Percentiles rank a stretch among this genome's conserved stretches.
phyloP scores from a whole-genome alignment of 2,888 invertebrate species.

The Dasypolia templi region DNA sequence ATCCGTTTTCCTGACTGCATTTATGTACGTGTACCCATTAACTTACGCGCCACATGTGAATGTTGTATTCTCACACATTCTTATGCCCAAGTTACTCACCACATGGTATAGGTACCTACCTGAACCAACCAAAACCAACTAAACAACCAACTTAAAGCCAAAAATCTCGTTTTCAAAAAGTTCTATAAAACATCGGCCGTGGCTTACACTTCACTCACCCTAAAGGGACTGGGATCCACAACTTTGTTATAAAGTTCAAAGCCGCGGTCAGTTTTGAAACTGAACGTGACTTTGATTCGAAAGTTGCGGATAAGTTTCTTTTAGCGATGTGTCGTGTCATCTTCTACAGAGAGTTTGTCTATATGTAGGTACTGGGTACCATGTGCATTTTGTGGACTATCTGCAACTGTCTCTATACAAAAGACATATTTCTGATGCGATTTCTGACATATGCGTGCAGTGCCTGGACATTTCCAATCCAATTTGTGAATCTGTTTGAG shows the following conservation, averaged over 20 bases:
- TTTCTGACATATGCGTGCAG: not conserved
- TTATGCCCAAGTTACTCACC: not conserved
- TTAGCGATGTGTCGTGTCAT: not conserved
- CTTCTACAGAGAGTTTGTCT: not conserved
- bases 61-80: not conserved
- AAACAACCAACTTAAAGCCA: not conserved
- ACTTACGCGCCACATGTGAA: too few species aligned
- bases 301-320: not conserved
- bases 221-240: conserved; percentile 25
- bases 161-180: conserved; percentile 8
- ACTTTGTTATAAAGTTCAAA: conserved; percentile 36
- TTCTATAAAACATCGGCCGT: conserved; percentile 4
- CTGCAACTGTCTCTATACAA: not conserved
- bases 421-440: not conserved
- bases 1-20: too few species aligned
- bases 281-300: conserved; percentile 13
- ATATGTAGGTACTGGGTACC: too few species aligned
- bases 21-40: not conserved
- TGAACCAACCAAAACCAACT: too few species aligned
- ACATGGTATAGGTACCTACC: not conserved
- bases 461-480: not conserved
- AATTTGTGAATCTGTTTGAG: not conserved
- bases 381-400: not conserved
- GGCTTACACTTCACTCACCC: too few species aligned
- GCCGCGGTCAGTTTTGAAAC: conserved; percentile 27